These are phyloP conservation scores for Ranitomeya variabilis DNA, from an alignment of 2,113 vertebrate species.

Conservation along the genomic window DNA sequence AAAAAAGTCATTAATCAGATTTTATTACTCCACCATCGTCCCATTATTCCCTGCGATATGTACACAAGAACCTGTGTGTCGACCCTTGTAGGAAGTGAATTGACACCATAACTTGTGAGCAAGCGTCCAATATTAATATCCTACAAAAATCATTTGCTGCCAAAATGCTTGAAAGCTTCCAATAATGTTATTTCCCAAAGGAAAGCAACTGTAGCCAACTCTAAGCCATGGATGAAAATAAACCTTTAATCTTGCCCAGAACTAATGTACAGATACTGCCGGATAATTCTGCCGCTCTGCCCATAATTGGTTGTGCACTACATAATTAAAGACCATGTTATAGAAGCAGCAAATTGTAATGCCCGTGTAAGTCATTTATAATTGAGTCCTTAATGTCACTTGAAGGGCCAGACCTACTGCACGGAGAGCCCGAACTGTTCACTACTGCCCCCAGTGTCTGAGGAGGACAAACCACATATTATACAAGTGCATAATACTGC, in stretches of 20 bases:
- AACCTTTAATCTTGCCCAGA: constrained; percentile 24
- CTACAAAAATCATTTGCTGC: background rate
- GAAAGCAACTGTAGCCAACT: constrained; percentile 3
- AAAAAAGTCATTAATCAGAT: background rate
- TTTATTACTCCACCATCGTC: background rate
- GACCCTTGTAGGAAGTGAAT: background rate
- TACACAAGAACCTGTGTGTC: background rate
- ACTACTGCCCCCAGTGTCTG: background rate
- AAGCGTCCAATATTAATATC: background rate
- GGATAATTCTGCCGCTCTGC: constrained; percentile 33
- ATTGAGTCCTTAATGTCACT: constrained; percentile 46
- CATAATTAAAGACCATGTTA: constrained; percentile 42
- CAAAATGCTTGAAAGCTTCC: background rate
- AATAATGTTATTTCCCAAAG: background rate
- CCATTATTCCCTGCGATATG: too few species aligned
- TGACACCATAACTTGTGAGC: background rate
- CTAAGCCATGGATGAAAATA: constrained; percentile 2
- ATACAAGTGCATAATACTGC: background rate
- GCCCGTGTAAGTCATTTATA: constrained; percentile 50
- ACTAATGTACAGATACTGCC: constrained; percentile 31
- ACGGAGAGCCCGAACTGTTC: background rate
- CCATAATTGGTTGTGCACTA: constrained; percentile 19
- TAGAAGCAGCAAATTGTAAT: constrained; percentile 40
- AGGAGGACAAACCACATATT: background rate
- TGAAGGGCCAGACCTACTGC: constrained; percentile 5